Conservation (phyloP, 2,888 invertebrate species). For the Amblyteles armatorius region DNA sequence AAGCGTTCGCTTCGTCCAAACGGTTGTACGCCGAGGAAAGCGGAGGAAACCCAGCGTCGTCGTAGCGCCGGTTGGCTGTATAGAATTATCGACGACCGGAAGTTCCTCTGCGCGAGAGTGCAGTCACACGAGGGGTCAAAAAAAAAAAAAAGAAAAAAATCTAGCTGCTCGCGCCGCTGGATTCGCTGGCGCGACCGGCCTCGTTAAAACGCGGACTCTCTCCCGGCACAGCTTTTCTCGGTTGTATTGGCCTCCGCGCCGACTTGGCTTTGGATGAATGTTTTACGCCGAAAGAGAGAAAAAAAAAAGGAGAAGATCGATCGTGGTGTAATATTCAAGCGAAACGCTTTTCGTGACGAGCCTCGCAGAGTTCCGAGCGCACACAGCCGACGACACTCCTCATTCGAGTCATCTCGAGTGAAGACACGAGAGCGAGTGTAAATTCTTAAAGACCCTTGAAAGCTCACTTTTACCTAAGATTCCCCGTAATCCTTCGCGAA, state of each 20-base stretch:
- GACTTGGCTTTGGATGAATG: constrained; percentile 9
- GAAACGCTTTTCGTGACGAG: not conserved
- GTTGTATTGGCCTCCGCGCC: not conserved
- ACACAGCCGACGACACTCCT: not conserved
- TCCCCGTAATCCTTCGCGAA: not conserved
- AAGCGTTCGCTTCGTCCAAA: not conserved
- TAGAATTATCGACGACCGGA: constrained; percentile 43
- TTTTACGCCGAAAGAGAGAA: not conserved
- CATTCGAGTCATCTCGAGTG: not conserved
- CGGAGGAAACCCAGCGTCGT: not conserved
- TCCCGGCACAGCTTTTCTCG: not conserved
- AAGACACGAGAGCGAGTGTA: not conserved
- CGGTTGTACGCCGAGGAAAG: not conserved
- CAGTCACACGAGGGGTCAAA: not conserved
- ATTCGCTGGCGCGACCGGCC: constrained; percentile 6
- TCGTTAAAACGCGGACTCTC: constrained; percentile 22
- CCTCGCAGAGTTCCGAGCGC: not conserved
- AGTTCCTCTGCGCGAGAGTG: constrained; percentile 20
- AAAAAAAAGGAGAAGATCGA: not conserved
- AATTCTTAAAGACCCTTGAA: constrained; percentile 3
- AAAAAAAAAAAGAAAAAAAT: not conserved
- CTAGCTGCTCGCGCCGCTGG: not conserved
- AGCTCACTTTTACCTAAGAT: not conserved
- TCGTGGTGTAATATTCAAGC: not conserved
- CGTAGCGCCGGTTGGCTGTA: constrained; percentile 10